These are phyloP conservation scores for Polypterus bichir DNA, from an alignment of 2,113 vertebrate genomes.

Conservation along the genomic window DNA sequence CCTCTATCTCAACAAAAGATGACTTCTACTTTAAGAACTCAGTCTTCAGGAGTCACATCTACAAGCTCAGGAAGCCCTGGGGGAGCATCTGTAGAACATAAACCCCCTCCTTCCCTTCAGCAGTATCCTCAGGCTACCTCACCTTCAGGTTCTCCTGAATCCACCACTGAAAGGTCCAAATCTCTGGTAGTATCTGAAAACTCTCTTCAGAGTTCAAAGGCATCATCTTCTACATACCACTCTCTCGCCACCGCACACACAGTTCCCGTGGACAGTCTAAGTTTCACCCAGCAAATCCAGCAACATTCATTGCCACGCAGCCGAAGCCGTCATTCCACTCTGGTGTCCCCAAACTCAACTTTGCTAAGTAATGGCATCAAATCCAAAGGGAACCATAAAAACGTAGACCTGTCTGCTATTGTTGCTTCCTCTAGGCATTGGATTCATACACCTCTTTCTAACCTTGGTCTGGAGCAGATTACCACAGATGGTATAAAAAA, in stretches of 20 bases:
- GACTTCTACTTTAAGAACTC: conserved; percentile 25
- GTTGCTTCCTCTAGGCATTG: conserved; percentile 30
- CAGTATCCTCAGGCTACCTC: conserved; percentile 14
- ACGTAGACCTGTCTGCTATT: conserved; percentile 19
- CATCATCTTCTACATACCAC: conserved; percentile 48
- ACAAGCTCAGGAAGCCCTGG: conserved; percentile 26
- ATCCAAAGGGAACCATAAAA: conserved; percentile 27
- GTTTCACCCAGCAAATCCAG: conserved; percentile 58
- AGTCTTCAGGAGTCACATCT: conserved; percentile 12
- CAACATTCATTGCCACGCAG: conserved; percentile 57
- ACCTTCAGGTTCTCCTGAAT: conserved; percentile 41
- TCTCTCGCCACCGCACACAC: conserved; percentile 54
- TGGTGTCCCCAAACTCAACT: conserved; percentile 32
- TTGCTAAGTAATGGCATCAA: conserved; percentile 36
- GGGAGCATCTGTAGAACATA: conserved; percentile 13
- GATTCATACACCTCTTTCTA: conserved; percentile 20
- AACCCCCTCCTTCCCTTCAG: conserved; percentile 30
- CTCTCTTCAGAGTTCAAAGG: conserved; percentile 51
- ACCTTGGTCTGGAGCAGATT: conserved; percentile 8
- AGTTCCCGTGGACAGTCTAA: conserved; percentile 52
- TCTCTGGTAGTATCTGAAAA: conserved; percentile 29
- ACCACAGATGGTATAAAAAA: conserved; percentile 32
- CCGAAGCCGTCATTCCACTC: conserved; percentile 45
- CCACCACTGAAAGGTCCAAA: conserved; percentile 30
- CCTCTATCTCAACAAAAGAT: conserved; percentile 20